These are phyloP conservation scores for Anisognathus igniventris DNA, from an alignment of 2,797 vertebrate genomes.

Conservation along the genomic window DNA sequence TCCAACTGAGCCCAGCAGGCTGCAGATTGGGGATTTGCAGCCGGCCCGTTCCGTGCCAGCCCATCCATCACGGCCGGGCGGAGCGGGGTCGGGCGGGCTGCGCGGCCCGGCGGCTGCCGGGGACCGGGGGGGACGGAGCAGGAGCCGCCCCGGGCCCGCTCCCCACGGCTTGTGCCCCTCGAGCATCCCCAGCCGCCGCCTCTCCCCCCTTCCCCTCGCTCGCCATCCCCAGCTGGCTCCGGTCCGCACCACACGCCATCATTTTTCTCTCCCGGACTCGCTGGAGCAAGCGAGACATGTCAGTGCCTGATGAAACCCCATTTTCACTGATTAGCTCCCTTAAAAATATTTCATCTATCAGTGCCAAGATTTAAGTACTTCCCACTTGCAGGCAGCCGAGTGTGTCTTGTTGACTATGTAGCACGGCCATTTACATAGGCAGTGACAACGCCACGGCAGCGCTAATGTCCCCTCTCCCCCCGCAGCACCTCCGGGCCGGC, in stretches of 20 bases:
- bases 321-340: slow-evolving; percentile 96
- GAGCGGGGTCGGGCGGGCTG: background rate
- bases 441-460: slow-evolving; percentile 81
- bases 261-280: slow-evolving; percentile 88
- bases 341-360: slow-evolving; percentile 97
- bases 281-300: slow-evolving; percentile 84
- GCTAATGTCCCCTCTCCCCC: slow-evolving; percentile 79
- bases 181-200: background rate
- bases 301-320: slow-evolving; percentile 92
- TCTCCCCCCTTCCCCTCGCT: background rate
- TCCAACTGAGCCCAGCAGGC: slow-evolving; percentile 69
- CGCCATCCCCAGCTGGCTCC: slow-evolving; percentile 51
- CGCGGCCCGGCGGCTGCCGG: background rate
- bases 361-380: slow-evolving; percentile 84
- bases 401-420: slow-evolving; percentile 93
- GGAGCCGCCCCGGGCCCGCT: background rate
- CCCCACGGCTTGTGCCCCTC: fast-evolving
- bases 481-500: background rate
- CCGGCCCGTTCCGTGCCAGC: slow-evolving; percentile 36
- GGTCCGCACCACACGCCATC: slow-evolving; percentile 75
- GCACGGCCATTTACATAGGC: slow-evolving; percentile 90
- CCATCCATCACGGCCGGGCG: slow-evolving; percentile 47
- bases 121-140: background rate
- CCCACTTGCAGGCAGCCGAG: slow-evolving; percentile 80
- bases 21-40: slow-evolving; percentile 66